phyloP scores from a whole-genome alignment of 2,113 vertebrate genomes.

The Neotragus moschatus region DNA sequence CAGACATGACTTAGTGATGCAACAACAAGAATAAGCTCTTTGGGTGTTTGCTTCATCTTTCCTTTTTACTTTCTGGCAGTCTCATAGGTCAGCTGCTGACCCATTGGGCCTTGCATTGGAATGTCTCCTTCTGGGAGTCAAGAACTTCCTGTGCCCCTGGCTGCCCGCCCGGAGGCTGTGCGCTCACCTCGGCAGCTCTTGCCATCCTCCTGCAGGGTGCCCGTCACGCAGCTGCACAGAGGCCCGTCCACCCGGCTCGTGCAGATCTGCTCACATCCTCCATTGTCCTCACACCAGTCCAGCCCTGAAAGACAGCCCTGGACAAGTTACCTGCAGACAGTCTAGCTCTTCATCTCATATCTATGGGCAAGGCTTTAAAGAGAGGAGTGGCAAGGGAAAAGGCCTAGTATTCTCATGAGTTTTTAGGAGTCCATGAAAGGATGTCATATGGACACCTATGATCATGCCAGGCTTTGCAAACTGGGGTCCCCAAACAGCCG shows the following conservation, averaged over 20 bases:
- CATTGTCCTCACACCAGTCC: conserved; percentile 94
- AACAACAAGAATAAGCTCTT: not conserved
- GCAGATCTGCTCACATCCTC: conserved; percentile 97
- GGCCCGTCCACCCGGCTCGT: conserved; percentile 86
- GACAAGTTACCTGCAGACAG: not conserved
- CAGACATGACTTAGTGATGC: not conserved
- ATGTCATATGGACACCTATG: not conserved
- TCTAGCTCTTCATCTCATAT: too few species aligned
- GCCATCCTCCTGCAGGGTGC: conserved; percentile 90
- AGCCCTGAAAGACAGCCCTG: conserved; percentile 77
- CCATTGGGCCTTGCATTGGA: not conserved
- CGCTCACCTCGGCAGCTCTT: conserved; percentile 90
- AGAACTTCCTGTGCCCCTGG: accelerated
- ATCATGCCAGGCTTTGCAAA: not conserved
- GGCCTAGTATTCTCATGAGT: accelerated
- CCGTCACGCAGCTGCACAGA: conserved; percentile 95
- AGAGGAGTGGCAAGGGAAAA: not conserved
- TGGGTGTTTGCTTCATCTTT: not conserved
- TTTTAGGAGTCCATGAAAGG: not conserved
- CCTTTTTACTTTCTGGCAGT: not conserved
- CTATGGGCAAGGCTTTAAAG: not conserved
- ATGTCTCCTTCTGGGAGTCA: not conserved
- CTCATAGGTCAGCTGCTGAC: not conserved
- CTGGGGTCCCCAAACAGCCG: not conserved
- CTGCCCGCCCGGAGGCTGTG: not conserved